Evolutionary conservation across 2,888 invertebrate genomes (phyloP).

Genomic region (Luperina nickerlii): DNA sequence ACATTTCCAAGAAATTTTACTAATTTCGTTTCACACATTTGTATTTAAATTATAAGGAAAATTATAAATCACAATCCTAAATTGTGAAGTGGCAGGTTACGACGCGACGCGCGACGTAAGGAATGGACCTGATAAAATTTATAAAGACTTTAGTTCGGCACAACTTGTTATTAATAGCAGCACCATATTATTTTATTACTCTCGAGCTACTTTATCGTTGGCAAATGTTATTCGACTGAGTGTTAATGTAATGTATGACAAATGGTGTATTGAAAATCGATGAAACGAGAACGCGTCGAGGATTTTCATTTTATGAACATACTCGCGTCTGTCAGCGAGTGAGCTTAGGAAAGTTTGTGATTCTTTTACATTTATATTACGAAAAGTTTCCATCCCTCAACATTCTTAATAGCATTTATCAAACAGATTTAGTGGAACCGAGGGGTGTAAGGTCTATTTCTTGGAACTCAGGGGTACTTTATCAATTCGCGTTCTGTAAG

Average conservation of each 20-base stretch:
- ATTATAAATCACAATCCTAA: slow-evolving; percentile 45
- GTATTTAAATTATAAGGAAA: slow-evolving; percentile 26
- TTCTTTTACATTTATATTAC: slow-evolving; percentile 19
- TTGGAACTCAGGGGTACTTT: slow-evolving; percentile 13
- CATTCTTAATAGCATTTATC: slow-evolving; percentile 22
- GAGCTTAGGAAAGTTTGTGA: slow-evolving; percentile 5
- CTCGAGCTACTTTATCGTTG: slow-evolving; percentile 61
- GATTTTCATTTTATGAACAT: slow-evolving; percentile 35
- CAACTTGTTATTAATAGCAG: slow-evolving; percentile 63
- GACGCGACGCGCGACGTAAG: slow-evolving; percentile 33
- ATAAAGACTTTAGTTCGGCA: slow-evolving; percentile 64
- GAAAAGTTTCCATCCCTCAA: slow-evolving; percentile 11
- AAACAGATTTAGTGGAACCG: slow-evolving; percentile 37
- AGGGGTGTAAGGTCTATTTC: slow-evolving; percentile 9
- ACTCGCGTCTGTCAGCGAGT: slow-evolving; percentile 5
- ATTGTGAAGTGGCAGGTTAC: slow-evolving; percentile 57
- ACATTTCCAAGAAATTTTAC: slow-evolving; percentile 33
- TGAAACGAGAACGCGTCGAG: slow-evolving; percentile 27
- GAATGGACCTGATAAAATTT: slow-evolving; percentile 61
- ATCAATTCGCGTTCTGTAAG: slow-evolving; percentile 5
- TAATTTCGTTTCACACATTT: background rate
- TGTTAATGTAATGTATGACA: slow-evolving; percentile 65
- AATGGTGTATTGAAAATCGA: slow-evolving; percentile 59
- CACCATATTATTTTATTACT: slow-evolving; percentile 64
- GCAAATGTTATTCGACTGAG: slow-evolving; percentile 62